Base-by-base conservation (phyloP, 2,888 invertebrate genomes). In the Ormyrus labotus region DNA sequence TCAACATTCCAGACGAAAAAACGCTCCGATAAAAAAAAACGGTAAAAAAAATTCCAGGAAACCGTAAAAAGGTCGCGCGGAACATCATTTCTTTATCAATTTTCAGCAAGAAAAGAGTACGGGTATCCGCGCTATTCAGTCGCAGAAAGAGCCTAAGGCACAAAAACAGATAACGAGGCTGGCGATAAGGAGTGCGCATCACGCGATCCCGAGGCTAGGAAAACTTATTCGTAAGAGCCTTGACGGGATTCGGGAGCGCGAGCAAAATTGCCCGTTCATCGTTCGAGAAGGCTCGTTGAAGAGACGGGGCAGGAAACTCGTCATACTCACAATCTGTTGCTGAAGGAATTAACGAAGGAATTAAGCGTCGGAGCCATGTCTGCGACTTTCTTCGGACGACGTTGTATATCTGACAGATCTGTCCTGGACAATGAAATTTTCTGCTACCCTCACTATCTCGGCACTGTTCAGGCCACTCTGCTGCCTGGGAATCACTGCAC, bases 301-400 rank as follows among this genome's bases (percentile, higher is more conserved):
- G 53, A 63, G 6, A 45, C 10, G 34, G 45, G 9, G 0, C 6
- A 4, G 13, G n/a, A 19, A 5, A 9, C 19, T 9, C 10, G 53
- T 34, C 7, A 63, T 91, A 95, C 95, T 94, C 91, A 95, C 95
- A 95, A 91, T 88, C 92, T 93, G 91, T 93, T 94, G 90, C 93
- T 93, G 91, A 95, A 95, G 85, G 94, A 93, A 91, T 94, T 94
- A 86, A 94, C 90, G 90, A 95, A 95, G 81, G 93, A 92, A 87
- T 93, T 92, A 83, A 94, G 90, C 86, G 93, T 92, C 83, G 93
- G 91, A 89, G 93, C 92, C 94, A 94, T 94, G 83, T 60, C 50
- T 34, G 57, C 76, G 76, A 81, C 78, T 82, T 60, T 65, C 65
- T 64, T 57, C 48, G n/a, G 45, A 63, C 72, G 78, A 82, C 82